These are phyloP conservation scores for Microhierax caerulescens DNA, from an alignment of 2,797 vertebrate genomes.

Conservation along the genomic window DNA sequence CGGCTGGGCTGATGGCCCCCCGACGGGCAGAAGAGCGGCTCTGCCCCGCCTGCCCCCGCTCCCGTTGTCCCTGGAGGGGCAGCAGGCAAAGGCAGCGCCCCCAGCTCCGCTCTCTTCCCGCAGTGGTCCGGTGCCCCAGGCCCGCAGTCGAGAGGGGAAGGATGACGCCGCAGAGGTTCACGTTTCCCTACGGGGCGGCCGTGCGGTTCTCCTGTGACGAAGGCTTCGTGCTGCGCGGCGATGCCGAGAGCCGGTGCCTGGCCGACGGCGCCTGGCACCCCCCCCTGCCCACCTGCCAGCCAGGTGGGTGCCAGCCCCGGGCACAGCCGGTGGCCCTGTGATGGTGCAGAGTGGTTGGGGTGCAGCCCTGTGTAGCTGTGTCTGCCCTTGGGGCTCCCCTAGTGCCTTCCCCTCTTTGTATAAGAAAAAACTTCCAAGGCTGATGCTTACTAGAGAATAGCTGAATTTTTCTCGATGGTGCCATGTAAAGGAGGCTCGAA, in stretches of 20 bases:
- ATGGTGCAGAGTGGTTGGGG: background rate
- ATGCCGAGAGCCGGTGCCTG: background rate
- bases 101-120: background rate
- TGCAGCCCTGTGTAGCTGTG: background rate
- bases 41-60: accelerated
- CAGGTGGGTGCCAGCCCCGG: background rate
- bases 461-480: accelerated
- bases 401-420: background rate
- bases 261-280: background rate
- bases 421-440: background rate
- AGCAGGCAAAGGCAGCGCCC: background rate
- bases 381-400: background rate
- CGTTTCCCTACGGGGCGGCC: background rate
- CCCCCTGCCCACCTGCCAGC: background rate
- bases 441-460: background rate
- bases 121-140: conserved; percentile 9
- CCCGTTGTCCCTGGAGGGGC: accelerated
- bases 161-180: background rate
- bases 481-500: background rate
- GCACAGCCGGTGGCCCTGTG: accelerated
- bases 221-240: accelerated
- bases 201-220: background rate
- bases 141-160: background rate
- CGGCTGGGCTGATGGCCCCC: accelerated
- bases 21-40: background rate